A percentile compares a stretch with the other conserved stretches of the same genome.
phyloP scores from a whole-genome alignment of 1,140 invertebrate species.

The Ostrea denselamellosa region DNA sequence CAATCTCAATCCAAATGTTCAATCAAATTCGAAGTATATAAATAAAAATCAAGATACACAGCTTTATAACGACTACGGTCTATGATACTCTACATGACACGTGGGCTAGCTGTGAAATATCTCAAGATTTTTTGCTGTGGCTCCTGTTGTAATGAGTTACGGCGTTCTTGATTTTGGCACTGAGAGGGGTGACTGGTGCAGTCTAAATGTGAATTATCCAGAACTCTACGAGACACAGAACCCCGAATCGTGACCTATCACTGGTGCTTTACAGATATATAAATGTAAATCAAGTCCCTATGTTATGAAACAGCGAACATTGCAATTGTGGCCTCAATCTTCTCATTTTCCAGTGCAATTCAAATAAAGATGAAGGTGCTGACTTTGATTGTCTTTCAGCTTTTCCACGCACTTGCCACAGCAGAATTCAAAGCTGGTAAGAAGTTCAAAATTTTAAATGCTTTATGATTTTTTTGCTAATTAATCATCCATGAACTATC shows the following conservation, averaged over 20 bases:
- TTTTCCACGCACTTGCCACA: not conserved
- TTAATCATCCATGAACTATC: no score
- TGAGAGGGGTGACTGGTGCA: not conserved
- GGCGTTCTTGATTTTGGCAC: no score
- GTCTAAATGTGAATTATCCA: not conserved
- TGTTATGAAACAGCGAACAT: not conserved
- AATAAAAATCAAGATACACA: no score
- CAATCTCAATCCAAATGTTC: no score
- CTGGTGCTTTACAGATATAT: not conserved
- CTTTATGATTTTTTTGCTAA: no score
- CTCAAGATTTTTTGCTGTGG: not conserved
- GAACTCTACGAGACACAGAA: not conserved
- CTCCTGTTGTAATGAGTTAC: no score
- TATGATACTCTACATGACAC: not conserved
- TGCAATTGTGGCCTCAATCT: not conserved
- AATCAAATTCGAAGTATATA: no score
- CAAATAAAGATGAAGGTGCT: not conserved
- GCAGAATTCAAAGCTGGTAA: constrained; percentile 12
- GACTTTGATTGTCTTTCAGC: not conserved
- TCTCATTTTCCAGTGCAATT: not conserved
- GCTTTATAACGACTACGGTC: not conserved
- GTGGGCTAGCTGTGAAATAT: not conserved
- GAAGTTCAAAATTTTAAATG: not conserved
- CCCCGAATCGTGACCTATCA: not conserved
- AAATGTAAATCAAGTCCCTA: not conserved